Evolutionary conservation across 2,113 vertebrate species (phyloP), one percentile per base, ranked within the genome.

Genomic region (Dicaeum eximium): DNA sequence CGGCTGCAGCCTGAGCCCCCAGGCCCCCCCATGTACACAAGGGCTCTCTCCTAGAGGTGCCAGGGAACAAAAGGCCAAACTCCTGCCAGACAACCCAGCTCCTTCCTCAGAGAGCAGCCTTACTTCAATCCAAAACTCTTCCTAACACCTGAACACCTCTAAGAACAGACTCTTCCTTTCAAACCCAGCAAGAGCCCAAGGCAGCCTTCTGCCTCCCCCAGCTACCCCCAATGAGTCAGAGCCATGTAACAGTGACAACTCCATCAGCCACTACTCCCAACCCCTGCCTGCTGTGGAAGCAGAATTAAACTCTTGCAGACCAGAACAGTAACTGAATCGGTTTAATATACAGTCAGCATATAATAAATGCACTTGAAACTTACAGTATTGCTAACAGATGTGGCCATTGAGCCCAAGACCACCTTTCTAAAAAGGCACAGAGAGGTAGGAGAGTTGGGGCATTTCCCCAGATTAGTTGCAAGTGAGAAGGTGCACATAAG

Each of bases 401-500:
- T 48, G 60, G 79, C 80, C 67, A 65, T 7, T 15, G 11, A 70
- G 53, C 37, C 38, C 13, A 72, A 95, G 62, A 62, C 47, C 82
- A 82, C 67, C 71, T 27, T 96, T 57, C n/a, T 33, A 58, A 67
- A 80, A 94, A 94, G 84, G 81, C 79, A 93, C 44, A 82, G 60
- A 95, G 89, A 96, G 95, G 92, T 88, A 95, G 91, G 42, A 85
- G 19, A 82, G 38, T 56, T 67, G 87, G 73, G 69, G 48, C 70
- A 62, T 54, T 50, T 42, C 69, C 86, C 72, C 87, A 88, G 19
- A 87, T 89, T 56, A 96, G 92, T 47, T 89, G 38, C 38, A 81
- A 95, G 92, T 87, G 87, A 96, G 83, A 84, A 86, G 1, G 4
- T 86, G 44, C 51, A 78, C 1, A 0, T 15, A 10, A 58, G 57